Percentiles rank a stretch among this genome's conserved stretches.
phyloP scores from a whole-genome alignment of 2,113 vertebrate genomes.

The Amblyopsis rosae region DNA sequence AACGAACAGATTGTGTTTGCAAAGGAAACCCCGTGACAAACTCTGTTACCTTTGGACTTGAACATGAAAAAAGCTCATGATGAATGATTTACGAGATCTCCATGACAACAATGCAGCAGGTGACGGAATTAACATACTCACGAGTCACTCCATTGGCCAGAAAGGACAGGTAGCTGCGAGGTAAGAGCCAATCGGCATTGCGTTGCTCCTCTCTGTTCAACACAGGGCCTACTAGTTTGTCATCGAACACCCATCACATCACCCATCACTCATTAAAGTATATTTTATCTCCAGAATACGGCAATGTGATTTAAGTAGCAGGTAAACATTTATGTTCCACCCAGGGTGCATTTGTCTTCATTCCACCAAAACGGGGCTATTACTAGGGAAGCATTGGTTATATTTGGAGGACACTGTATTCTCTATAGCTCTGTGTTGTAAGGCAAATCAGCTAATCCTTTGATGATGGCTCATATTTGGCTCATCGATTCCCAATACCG shows the following conservation, averaged over 20 bases:
- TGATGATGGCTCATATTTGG: constrained; percentile 38
- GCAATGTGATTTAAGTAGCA: neutral
- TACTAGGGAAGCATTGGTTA: neutral
- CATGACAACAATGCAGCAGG: constrained; percentile 19
- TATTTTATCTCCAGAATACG: too few species aligned
- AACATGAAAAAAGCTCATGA: constrained; percentile 11
- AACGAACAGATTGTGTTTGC: neutral
- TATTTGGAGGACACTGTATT: neutral
- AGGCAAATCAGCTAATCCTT: constrained; percentile 24
- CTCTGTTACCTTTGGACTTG: constrained; percentile 36
- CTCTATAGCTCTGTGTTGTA: constrained; percentile 18
- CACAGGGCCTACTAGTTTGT: neutral
- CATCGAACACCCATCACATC: neutral
- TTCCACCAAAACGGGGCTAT: constrained; percentile 21
- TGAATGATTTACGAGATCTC: constrained; percentile 17
- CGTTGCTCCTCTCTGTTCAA: constrained; percentile 44
- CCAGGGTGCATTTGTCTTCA: constrained; percentile 27
- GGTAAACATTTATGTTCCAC: constrained; percentile 7
- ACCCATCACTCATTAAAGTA: neutral
- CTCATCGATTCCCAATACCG: constrained; percentile 48
- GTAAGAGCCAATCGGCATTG: constrained; percentile 63
- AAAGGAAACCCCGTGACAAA: constrained; percentile 6
- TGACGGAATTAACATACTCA: constrained; percentile 36
- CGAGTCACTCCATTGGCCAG: constrained; percentile 48
- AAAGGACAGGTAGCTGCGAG: constrained; percentile 55